phyloP scores from a whole-genome alignment of 2,113 vertebrate genomes.

The Trachemys scripta region DNA sequence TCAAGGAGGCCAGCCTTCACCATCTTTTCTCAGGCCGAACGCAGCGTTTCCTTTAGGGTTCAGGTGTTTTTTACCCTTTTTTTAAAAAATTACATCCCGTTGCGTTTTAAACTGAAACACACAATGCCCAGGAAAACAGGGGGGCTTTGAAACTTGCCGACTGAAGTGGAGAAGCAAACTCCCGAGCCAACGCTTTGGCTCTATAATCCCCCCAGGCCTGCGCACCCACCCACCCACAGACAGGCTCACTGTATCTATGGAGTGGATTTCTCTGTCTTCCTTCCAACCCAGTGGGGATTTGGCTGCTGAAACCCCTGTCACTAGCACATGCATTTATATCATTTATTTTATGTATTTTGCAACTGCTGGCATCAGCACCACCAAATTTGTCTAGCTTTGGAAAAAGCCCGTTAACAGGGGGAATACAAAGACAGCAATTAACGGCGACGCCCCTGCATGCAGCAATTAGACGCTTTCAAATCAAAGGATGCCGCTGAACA shows the following conservation, averaged over 20 bases:
- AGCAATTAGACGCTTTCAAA: background rate
- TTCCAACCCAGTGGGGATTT: background rate
- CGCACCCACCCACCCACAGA: too few species aligned
- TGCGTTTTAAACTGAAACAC: background rate
- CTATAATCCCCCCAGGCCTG: background rate
- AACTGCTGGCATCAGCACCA: background rate
- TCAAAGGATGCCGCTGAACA: background rate
- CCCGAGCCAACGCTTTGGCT: background rate
- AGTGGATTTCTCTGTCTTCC: background rate
- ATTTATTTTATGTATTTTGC: background rate
- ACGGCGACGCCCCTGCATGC: fast-evolving
- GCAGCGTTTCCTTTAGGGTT: too few species aligned
- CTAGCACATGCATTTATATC: background rate
- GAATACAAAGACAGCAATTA: background rate
- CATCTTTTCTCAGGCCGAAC: background rate
- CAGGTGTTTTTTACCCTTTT: too few species aligned
- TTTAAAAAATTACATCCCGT: background rate
- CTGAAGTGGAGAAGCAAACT: background rate
- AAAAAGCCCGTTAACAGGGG: background rate
- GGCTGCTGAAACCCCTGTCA: background rate
- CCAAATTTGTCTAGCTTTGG: background rate
- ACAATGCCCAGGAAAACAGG: background rate
- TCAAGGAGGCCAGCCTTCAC: background rate
- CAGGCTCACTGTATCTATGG: background rate
- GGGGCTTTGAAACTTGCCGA: background rate